Evolutionary conservation across 2,797 vertebrate genomes (phyloP).

Genomic region (Falco concolor): DNA sequence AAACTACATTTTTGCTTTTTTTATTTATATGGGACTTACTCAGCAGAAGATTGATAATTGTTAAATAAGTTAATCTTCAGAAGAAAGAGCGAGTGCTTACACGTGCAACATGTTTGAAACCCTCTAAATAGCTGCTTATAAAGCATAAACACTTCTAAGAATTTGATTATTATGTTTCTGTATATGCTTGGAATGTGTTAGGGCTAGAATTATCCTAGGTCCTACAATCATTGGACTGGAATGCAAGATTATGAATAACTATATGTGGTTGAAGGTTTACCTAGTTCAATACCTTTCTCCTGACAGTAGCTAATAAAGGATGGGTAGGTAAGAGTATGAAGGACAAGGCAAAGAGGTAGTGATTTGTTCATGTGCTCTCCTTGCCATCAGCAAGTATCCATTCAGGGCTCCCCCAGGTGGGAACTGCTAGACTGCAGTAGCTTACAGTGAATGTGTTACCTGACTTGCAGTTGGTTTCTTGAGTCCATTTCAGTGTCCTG

Average conservation of each 20-base stretch:
- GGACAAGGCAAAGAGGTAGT: not conserved
- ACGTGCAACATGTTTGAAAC: not conserved
- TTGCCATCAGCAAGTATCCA: not conserved
- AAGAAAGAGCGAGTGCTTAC: fast-evolving
- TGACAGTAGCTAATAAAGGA: not conserved
- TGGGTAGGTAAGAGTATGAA: not conserved
- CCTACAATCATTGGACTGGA: not conserved
- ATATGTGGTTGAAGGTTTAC: not conserved
- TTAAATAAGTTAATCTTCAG: not conserved
- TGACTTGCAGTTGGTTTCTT: not conserved
- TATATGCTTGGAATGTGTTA: not conserved
- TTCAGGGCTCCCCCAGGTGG: not conserved
- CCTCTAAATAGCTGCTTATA: not conserved
- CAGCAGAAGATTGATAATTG: not conserved
- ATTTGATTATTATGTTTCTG: not conserved
- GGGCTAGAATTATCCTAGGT: not conserved
- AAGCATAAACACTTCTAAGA: not conserved
- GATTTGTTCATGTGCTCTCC: not conserved
- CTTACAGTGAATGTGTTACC: not conserved
- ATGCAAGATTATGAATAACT: not conserved
- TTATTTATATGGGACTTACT: not conserved
- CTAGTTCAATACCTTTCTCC: not conserved
- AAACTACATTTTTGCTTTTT: not conserved
- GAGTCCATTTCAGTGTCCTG: not conserved
- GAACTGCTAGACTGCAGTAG: not conserved